phyloP scores from a whole-genome alignment of 2,888 invertebrate genomes.

The Stenolophus ochropezus region DNA sequence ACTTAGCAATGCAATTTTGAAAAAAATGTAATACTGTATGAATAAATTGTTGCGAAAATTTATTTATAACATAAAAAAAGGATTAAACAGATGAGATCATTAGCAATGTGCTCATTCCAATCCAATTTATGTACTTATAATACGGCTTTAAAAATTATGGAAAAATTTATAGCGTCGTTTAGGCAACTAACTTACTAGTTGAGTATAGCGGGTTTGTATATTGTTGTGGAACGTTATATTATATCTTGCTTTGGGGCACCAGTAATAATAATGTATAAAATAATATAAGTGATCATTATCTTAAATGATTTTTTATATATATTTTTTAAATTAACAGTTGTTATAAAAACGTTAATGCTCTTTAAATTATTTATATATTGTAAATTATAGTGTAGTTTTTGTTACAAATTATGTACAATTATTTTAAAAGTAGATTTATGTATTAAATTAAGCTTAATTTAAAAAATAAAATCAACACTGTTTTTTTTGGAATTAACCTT shows the following conservation, averaged over 20 bases:
- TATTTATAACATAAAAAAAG: too few species aligned
- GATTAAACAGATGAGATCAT: too few species aligned
- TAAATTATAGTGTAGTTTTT: neutral
- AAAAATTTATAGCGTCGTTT: neutral
- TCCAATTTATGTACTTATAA: too few species aligned
- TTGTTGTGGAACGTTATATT: neutral
- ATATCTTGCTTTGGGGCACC: neutral
- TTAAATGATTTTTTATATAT: neutral
- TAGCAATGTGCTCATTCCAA: too few species aligned
- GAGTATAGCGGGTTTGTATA: neutral
- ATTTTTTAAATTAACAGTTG: neutral
- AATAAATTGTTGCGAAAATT: too few species aligned
- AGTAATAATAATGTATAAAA: neutral
- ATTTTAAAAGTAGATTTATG: neutral
- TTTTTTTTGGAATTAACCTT: neutral
- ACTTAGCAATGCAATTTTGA: too few species aligned
- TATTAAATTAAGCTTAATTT: too few species aligned
- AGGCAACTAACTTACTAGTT: neutral
- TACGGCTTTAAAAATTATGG: neutral
- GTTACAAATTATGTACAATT: neutral
- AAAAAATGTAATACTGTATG: too few species aligned
- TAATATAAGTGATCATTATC: neutral
- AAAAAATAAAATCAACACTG: too few species aligned
- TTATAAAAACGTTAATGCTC: neutral
- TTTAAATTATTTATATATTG: neutral